Evolutionary conservation across 2,113 vertebrate genomes (phyloP).

Genomic region (Percina caprodes): DNA sequence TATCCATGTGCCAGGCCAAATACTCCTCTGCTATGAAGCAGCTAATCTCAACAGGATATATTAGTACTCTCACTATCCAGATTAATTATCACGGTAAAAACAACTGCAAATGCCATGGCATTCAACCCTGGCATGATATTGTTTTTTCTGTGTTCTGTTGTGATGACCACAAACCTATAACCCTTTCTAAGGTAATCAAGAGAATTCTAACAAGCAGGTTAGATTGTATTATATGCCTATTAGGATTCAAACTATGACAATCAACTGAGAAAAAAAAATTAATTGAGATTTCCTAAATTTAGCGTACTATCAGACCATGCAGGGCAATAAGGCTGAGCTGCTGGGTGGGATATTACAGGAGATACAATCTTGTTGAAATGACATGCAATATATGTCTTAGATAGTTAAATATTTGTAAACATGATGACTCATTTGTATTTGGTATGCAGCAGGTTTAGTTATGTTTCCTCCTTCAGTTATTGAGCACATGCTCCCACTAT

Average conservation of each 20-base stretch:
- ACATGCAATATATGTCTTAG: neutral
- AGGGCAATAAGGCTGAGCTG: neutral
- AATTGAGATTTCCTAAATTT: neutral
- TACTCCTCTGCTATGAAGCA: neutral
- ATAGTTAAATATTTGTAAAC: neutral
- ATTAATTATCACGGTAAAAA: neutral
- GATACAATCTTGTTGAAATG: neutral
- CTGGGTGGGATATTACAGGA: neutral
- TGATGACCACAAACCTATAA: neutral
- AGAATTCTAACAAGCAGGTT: neutral
- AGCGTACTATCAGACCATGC: too few relatives aligned
- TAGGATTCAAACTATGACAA: neutral
- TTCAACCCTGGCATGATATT: neutral
- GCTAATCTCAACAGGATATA: neutral
- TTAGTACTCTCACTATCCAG: neutral
- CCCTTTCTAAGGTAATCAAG: neutral
- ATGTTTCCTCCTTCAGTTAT: neutral
- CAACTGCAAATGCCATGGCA: neutral
- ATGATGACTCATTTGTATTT: neutral
- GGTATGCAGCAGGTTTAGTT: neutral
- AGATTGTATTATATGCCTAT: neutral
- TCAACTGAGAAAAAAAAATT: neutral
- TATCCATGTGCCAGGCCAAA: neutral
- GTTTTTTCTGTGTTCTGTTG: neutral
- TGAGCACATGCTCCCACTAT: constrained; percentile 2